These are phyloP conservation scores for Lynx canadensis DNA, from an alignment of 2,113 vertebrate genomes.

Conservation along the genomic window DNA sequence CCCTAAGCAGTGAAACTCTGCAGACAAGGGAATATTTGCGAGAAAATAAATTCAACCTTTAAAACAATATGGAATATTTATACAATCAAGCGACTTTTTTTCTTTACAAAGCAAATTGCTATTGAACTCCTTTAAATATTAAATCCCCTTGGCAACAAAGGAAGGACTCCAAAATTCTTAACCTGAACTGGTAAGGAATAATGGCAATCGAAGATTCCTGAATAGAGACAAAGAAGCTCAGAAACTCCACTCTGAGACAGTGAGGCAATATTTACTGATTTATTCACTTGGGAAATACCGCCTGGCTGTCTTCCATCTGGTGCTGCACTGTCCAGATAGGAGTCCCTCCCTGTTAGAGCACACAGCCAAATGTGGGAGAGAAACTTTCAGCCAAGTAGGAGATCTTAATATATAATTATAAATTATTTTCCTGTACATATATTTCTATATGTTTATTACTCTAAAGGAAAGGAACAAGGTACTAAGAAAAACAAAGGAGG, in stretches of 20 bases:
- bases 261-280: background rate
- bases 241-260: background rate
- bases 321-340: fast-evolving
- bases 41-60: slow-evolving; percentile 44
- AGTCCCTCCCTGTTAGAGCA: background rate
- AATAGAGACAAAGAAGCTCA: background rate
- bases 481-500: background rate
- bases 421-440: background rate
- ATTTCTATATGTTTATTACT: background rate
- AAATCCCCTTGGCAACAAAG: background rate
- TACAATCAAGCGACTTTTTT: background rate
- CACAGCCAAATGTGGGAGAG: fast-evolving
- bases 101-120: background rate
- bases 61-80: background rate
- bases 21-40: background rate
- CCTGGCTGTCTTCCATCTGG: background rate
- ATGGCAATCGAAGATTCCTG: background rate
- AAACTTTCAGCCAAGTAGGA: background rate
- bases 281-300: background rate
- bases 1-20: background rate
- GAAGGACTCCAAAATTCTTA: background rate
- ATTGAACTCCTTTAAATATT: background rate
- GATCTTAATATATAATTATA: background rate
- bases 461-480: background rate
- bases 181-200: background rate